phyloP scores from a whole-genome alignment of 2,113 vertebrate species.

The Paedocypris sp. region DNA sequence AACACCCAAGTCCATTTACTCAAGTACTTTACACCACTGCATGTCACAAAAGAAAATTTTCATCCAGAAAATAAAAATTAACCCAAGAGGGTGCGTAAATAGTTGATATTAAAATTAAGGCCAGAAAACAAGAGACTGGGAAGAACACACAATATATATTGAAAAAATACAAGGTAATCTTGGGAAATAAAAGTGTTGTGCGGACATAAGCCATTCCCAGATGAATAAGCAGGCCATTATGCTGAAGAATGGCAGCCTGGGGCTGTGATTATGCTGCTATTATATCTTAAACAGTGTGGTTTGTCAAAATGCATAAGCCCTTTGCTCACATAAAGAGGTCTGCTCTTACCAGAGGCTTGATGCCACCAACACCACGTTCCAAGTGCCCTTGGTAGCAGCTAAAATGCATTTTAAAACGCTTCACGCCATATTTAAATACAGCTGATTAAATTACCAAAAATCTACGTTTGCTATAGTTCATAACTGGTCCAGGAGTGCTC shows the following conservation, averaged over 20 bases:
- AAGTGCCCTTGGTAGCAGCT: conserved; percentile 7
- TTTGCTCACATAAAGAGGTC: conserved; percentile 49
- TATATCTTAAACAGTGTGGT: conserved; percentile 87
- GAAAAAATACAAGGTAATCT: conserved; percentile 58
- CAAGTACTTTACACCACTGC: too few relatives aligned
- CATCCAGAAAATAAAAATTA: too few relatives aligned
- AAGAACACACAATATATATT: too few relatives aligned
- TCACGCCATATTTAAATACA: conserved; percentile 32
- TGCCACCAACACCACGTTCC: conserved; percentile 46
- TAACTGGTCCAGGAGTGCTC: background rate
- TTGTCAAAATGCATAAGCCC: conserved; percentile 79
- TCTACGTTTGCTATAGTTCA: conserved; percentile 17
- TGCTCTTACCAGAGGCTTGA: conserved; percentile 34
- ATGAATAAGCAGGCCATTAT: conserved; percentile 90
- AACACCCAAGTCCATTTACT: too few relatives aligned
- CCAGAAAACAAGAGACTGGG: background rate
- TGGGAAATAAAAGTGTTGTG: conserved; percentile 67
- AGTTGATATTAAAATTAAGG: background rate
- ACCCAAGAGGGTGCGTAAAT: background rate
- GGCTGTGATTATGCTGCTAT: conserved; percentile 86
- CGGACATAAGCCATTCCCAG: conserved; percentile 71
- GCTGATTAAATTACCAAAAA: conserved; percentile 27
- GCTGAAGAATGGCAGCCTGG: conserved; percentile 78
- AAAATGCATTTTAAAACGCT: conserved; percentile 18
- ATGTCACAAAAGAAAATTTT: too few relatives aligned